Base-by-base conservation (phyloP, 2,888 invertebrate species). In the Barypeithes pellucidus region DNA sequence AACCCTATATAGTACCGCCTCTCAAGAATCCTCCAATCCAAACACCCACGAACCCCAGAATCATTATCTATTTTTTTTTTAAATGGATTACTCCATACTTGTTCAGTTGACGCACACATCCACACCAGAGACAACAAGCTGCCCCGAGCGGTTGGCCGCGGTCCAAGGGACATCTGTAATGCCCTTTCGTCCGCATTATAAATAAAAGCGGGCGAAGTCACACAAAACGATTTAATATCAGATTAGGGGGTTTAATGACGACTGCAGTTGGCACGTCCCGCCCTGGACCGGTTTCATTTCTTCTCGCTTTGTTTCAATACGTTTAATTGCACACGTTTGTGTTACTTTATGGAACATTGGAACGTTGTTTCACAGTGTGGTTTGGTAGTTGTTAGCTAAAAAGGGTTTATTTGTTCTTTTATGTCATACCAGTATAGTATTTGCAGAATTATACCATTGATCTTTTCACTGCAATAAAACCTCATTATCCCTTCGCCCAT, bases 151-250 rank as follows among this genome's bases (percentile, higher is more conserved):
- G 47, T 71, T 65, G 71, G 71, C 71, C 29, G n/a, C 8, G 36
- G 18, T 71, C 71, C 71, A 71, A 71, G 16, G 29, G 57, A 62
- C 70, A 70, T 70, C 63, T 57, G 24, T 54, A 47, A 65, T 52
- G 33, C 11, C 50, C 65, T 36, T 65, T 65, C 68, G 61, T 71
- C 41, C 65, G 14, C 24, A 33, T 47, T 47, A 67, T 72, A 72
- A 72, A 72, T 72, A 67, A 45, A 45, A 67, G 16, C 66, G 47
- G 62, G 62, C 29, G 63, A 63, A 70, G 70, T 63, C n/a, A n/a
- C 70, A 24, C 72, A 62, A 67, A 72, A 62, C 57, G 52, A 54
- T 72, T 72, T 72, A 61, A 72, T 67, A 72, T 72, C 52, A 62
- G 67, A 72, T 67, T 71, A n/a, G 52, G 33, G 72, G 43, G 54